Conservation (phyloP, 1,140 invertebrate genomes). For the Pachyrhynchus sulphureomaculatus region DNA sequence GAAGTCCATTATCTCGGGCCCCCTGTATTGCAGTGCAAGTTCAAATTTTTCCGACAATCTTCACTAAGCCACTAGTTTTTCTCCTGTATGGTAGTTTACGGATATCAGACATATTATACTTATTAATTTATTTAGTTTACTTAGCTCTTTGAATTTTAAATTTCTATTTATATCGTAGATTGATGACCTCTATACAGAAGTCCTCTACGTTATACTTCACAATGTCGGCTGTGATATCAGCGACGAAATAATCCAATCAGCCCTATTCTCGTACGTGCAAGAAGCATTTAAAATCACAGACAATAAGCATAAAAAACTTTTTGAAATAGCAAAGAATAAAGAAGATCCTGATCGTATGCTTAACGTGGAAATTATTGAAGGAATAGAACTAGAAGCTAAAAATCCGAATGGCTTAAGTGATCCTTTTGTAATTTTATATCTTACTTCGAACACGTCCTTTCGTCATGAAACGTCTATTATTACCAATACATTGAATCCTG, state of each 20-base stretch:
- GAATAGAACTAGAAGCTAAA: slow-evolving; percentile 88
- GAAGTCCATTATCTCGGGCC: no score
- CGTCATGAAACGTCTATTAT: slow-evolving; percentile 90
- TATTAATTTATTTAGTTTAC: no score
- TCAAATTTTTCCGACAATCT: no score
- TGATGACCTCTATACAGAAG: slow-evolving; percentile 89
- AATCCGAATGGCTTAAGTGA: slow-evolving; percentile 95
- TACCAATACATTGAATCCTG: slow-evolving; percentile 81
- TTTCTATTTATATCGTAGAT: slow-evolving; percentile 59
- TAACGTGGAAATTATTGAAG: slow-evolving; percentile 93
- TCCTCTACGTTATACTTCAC: slow-evolving; percentile 90
- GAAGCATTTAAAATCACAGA: slow-evolving; percentile 84
- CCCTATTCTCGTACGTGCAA: slow-evolving; percentile 79
- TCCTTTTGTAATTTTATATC: slow-evolving; percentile 86
- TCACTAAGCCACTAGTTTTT: no score
- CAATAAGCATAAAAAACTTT: slow-evolving; percentile 68
- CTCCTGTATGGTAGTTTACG: no score
- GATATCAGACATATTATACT: no score
- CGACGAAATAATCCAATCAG: slow-evolving; percentile 66
- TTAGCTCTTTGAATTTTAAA: no score
- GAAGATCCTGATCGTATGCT: slow-evolving; percentile 89
- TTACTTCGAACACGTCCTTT: slow-evolving; percentile 72
- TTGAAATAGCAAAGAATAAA: slow-evolving; percentile 69
- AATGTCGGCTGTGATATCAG: slow-evolving; percentile 78
- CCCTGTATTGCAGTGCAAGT: no score